These are phyloP conservation scores for Pachyramphus minor DNA, from an alignment of 2,113 vertebrate genomes.

Conservation along the genomic window DNA sequence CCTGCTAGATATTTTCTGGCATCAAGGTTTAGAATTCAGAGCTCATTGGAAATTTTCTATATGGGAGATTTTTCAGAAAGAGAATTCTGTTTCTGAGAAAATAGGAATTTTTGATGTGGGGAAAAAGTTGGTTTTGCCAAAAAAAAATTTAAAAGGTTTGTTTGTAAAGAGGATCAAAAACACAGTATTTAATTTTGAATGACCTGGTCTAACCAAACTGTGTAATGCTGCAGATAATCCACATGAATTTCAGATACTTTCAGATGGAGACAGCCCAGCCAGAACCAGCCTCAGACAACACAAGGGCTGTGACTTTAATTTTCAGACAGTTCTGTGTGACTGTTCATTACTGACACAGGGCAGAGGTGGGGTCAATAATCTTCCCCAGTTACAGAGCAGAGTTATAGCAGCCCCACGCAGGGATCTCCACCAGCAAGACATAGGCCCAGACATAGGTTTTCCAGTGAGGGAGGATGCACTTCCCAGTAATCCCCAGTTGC, in stretches of 20 bases:
- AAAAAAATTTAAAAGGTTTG: background rate
- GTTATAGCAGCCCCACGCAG: background rate
- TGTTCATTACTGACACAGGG: background rate
- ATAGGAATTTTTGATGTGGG: background rate
- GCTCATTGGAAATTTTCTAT: background rate
- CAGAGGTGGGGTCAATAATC: background rate
- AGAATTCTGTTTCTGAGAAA: conserved; percentile 12
- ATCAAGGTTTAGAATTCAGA: background rate
- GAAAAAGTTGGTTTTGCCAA: background rate
- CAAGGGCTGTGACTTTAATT: rapidly evolving
- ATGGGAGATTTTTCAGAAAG: background rate
- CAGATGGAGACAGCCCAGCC: background rate
- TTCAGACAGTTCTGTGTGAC: background rate
- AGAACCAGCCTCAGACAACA: background rate
- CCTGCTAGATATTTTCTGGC: background rate
- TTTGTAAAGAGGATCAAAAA: background rate
- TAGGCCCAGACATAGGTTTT: background rate
- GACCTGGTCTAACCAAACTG: background rate
- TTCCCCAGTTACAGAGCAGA: background rate
- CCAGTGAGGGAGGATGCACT: background rate
- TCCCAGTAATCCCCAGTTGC: background rate
- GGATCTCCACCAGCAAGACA: background rate
- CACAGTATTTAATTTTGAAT: background rate
- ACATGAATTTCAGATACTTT: background rate
- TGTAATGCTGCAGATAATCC: background rate